These are phyloP conservation scores for Tetrapedia diversipes DNA, from an alignment of 2,888 invertebrate species.

Conservation along the genomic window DNA sequence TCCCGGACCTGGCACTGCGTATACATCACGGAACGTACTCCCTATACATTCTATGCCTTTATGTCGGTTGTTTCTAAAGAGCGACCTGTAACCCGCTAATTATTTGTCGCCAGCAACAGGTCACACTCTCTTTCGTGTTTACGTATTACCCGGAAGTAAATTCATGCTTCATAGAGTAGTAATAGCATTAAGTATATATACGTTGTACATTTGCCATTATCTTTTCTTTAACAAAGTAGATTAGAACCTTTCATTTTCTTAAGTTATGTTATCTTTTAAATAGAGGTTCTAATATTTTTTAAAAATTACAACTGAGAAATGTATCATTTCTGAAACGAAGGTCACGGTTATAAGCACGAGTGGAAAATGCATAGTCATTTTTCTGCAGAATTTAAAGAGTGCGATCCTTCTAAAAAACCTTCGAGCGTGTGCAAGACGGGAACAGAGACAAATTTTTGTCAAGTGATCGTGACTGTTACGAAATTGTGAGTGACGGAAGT, in stretches of 20 bases:
- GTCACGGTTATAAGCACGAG: background rate
- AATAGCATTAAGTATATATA: conserved; percentile 42
- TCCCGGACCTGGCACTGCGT: conserved; percentile 11
- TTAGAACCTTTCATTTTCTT: background rate
- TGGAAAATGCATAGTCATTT: background rate
- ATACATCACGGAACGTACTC: conserved; percentile 4
- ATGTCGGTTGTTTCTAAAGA: conserved; percentile 35
- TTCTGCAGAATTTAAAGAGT: background rate
- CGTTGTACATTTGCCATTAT: conserved; percentile 9
- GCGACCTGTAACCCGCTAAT: conserved; percentile 50
- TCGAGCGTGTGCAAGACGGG: background rate
- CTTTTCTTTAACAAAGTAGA: background rate
- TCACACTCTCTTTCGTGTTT: conserved; percentile 49
- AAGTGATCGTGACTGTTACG: background rate
- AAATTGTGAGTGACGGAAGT: background rate
- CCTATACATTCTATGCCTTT: conserved; percentile 9
- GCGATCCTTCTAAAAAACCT: background rate
- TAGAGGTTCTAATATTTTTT: too few relatives aligned
- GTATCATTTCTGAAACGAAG: too few relatives aligned
- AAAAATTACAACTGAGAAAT: too few relatives aligned
- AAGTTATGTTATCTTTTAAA: background rate
- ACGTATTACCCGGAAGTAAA: conserved; percentile 51
- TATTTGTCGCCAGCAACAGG: conserved; percentile 66
- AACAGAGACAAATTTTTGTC: background rate
- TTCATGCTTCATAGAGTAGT: conserved; percentile 35